phyloP scores from a whole-genome alignment of 1,140 invertebrate species.

The Drosophila sucinea region DNA sequence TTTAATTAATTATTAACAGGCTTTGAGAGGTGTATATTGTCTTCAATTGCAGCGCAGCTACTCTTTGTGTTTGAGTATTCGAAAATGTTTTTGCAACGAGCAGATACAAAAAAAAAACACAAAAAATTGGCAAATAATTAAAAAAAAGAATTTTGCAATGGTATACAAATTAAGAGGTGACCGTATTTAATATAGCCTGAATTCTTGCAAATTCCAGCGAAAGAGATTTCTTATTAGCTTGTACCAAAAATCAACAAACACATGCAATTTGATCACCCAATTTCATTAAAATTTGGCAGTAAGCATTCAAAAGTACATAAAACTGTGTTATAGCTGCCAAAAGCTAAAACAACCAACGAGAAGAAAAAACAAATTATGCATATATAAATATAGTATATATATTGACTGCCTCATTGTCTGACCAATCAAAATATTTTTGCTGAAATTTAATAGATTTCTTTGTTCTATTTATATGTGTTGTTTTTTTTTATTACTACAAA shows the following conservation, averaged over 20 bases:
- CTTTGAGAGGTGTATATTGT: no score
- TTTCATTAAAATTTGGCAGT: conserved; percentile 6
- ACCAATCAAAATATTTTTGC: conserved; percentile 10
- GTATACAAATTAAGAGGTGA: no score
- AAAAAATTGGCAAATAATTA: no score
- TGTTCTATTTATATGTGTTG: conserved; percentile 7
- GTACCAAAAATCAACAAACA: neutral
- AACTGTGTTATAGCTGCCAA: conserved; percentile 3
- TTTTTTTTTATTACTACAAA: neutral
- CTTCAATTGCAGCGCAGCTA: no score
- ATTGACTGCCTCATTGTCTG: conserved; percentile 9
- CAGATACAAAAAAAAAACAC: no score
- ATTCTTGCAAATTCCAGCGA: neutral
- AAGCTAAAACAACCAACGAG: neutral
- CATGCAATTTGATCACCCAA: neutral
- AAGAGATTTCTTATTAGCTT: neutral
- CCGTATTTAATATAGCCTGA: no score
- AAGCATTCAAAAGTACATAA: conserved; percentile 3
- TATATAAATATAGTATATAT: conserved; percentile 5
- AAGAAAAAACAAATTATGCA: neutral
- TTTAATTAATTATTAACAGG: neutral
- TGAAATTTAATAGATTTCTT: conserved; percentile 9
- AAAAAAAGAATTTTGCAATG: no score
- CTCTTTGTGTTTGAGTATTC: no score
- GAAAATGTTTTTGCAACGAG: no score